phyloP scores from a whole-genome alignment of 1,140 invertebrate genomes.

The Akabosia matsudoensis region DNA sequence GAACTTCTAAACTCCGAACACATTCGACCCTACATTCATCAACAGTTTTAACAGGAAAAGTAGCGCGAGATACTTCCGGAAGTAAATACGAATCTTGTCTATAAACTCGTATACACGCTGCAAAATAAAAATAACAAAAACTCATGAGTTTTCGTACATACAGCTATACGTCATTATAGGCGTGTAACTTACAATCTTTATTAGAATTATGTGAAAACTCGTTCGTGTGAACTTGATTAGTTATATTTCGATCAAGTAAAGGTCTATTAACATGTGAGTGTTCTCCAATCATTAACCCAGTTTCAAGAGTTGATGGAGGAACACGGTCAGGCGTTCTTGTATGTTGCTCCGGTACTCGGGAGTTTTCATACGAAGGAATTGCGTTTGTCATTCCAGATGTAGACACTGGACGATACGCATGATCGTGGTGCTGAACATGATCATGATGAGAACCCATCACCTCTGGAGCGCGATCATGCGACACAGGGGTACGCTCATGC shows the following conservation, averaged over 20 bases:
- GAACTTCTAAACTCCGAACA: conserved; percentile 39
- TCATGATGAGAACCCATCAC: no score
- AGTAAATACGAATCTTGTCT: conserved; percentile 36
- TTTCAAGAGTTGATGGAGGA: conserved; percentile 14
- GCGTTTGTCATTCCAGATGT: no score
- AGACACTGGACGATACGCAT: no score
- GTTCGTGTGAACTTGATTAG: no score
- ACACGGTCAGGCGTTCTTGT: no score
- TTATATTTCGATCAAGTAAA: no score
- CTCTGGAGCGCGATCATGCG: no score
- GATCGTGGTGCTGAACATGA: no score
- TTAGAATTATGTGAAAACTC: neutral
- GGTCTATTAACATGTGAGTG: neutral
- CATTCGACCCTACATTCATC: conserved; percentile 46
- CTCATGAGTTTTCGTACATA: neutral
- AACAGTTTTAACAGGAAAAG: conserved; percentile 44
- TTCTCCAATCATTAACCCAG: conserved; percentile 12
- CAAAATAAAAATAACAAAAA: neutral
- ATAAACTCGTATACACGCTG: conserved; percentile 39
- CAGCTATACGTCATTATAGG: neutral
- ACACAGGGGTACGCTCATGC: no score
- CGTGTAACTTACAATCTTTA: neutral
- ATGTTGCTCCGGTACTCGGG: neutral
- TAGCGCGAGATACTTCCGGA: conserved; percentile 33
- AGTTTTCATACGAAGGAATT: no score